Percentiles rank a stretch among this genome's conserved stretches.
Evolutionary conservation across 2,797 vertebrate species (phyloP).

Genomic region (Mormyrus proboscirostris): DNA sequence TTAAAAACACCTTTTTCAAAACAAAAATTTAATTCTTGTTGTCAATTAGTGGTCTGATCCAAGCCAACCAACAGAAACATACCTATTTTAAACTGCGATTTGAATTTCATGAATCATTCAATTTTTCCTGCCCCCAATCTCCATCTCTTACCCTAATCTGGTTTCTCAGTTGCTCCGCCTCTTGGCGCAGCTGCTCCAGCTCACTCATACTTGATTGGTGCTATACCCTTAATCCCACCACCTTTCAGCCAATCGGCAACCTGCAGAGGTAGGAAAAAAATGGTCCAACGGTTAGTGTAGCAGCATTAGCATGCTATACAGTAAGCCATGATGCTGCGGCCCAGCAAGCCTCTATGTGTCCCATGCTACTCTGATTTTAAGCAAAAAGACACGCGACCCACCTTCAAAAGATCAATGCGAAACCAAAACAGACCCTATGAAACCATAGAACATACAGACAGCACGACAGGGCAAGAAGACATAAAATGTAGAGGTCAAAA

Average conservation of each 20-base stretch:
- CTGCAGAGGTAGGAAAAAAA: conserved; percentile 35
- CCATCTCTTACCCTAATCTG: conserved; percentile 74
- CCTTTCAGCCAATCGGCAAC: conserved; percentile 40
- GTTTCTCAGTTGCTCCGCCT: conserved; percentile 85
- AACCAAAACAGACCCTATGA: not conserved
- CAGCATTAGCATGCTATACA: not conserved
- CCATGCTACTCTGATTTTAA: not conserved
- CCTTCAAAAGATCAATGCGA: not conserved
- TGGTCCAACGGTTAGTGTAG: not conserved
- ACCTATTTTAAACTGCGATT: not conserved
- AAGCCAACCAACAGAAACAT: not conserved
- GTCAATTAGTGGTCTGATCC: not conserved
- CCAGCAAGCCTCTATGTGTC: not conserved
- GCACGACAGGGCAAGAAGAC: not conserved
- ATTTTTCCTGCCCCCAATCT: not conserved
- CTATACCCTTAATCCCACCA: conserved; percentile 26
- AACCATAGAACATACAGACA: not conserved
- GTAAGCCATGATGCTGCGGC: not conserved
- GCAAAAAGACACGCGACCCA: not conserved
- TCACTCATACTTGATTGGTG: conserved; percentile 76
- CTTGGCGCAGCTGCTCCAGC: conserved; percentile 88
- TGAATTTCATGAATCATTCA: not conserved
- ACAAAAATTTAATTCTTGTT: not conserved
- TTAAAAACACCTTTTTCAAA: not conserved
- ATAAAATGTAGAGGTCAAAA: not conserved